Evolutionary conservation across 2,888 invertebrate species (phyloP).

Genomic region (Eilema caniola): DNA sequence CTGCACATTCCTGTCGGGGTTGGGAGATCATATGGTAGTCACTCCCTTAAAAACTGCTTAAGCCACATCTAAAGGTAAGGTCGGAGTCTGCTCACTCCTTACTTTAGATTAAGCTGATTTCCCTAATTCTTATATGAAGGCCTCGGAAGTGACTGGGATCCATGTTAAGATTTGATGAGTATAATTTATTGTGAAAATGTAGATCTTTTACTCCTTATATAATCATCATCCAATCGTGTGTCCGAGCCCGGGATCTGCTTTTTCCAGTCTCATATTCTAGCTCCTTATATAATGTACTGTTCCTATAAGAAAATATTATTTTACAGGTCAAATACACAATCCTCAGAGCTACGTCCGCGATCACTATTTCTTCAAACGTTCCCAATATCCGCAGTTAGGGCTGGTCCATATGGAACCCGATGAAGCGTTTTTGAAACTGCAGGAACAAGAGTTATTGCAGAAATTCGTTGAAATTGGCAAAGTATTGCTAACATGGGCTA

Average conservation of each 20-base stretch:
- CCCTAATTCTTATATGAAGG: too few species aligned
- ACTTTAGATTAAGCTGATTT: too few species aligned
- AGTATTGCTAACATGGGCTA: conserved; percentile 96
- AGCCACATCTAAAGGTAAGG: not conserved
- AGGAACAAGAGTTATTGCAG: conserved; percentile 95
- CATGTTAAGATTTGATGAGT: too few species aligned
- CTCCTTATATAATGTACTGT: too few species aligned
- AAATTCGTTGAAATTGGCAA: conserved; percentile 99
- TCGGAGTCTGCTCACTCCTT: too few species aligned
- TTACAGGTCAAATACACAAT: conserved; percentile 97
- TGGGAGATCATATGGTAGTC: not conserved
- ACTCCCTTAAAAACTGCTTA: not conserved
- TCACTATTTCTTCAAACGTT: conserved; percentile 97
- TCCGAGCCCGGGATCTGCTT: too few species aligned
- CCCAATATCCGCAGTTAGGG: conserved; percentile 98
- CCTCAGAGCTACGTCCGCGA: conserved; percentile 98
- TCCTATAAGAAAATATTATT: not conserved
- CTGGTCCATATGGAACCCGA: conserved; percentile 97
- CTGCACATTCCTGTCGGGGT: not conserved
- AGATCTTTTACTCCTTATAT: not conserved
- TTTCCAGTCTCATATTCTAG: too few species aligned
- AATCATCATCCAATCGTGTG: too few species aligned
- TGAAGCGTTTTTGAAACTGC: conserved; percentile 95
- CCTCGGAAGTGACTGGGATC: too few species aligned
- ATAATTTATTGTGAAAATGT: not conserved